Conservation (phyloP, 2,113 vertebrate species). For the Oncorhynchus tshawytscha region DNA sequence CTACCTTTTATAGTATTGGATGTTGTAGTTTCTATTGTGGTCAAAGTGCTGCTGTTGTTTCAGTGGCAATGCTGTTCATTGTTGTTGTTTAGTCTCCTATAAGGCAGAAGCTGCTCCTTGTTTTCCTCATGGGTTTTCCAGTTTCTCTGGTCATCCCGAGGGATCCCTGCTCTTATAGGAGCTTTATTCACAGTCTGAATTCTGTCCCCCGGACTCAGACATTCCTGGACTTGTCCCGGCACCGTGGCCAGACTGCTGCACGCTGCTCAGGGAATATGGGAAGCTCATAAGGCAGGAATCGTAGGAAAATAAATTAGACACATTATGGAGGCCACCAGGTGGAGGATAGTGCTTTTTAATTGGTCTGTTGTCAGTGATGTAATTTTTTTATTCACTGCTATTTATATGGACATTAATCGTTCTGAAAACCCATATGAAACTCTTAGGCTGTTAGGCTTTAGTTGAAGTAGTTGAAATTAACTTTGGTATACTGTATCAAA, state of each 20-base stretch:
- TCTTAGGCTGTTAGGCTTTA: neutral
- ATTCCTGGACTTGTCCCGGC: slow-evolving; percentile 57
- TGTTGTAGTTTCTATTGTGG: slow-evolving; percentile 35
- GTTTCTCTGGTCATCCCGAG: slow-evolving; percentile 1
- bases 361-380: neutral
- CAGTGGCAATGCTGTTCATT: slow-evolving; percentile 16
- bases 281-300: slow-evolving; percentile 22
- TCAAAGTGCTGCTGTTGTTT: slow-evolving; percentile 28
- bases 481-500: too few relatives aligned
- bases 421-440: too few relatives aligned
- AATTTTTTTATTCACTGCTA: neutral
- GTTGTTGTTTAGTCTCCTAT: slow-evolving; percentile 54
- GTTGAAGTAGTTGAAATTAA: slow-evolving; percentile 10
- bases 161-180: slow-evolving; percentile 43
- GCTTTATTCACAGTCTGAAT: slow-evolving; percentile 20
- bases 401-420: too few relatives aligned
- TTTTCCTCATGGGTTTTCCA: slow-evolving; percentile 23
- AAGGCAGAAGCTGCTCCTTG: slow-evolving; percentile 27
- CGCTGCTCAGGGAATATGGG: slow-evolving; percentile 31
- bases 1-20: slow-evolving; percentile 2
- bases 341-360: neutral
- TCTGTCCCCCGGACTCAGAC: slow-evolving; percentile 36
- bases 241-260: slow-evolving; percentile 12
- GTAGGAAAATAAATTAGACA: slow-evolving; percentile 12
- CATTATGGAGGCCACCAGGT: neutral